These are phyloP conservation scores for Entomobrya proxima DNA, from an alignment of 2,888 invertebrate species.

Conservation along the genomic window DNA sequence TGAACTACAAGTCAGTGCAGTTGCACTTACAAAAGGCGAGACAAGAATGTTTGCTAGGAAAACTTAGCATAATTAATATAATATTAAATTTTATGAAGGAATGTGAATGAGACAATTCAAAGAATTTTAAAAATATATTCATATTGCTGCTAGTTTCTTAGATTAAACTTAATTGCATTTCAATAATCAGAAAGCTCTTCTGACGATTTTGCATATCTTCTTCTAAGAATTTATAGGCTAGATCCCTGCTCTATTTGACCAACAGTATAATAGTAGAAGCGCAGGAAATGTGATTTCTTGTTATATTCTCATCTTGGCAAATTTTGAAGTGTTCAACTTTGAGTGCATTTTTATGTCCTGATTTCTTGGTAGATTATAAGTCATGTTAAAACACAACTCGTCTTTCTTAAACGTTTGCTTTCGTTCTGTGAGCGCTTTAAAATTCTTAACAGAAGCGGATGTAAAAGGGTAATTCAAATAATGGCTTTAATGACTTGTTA, in stretches of 20 bases:
- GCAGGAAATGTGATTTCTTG: not conserved
- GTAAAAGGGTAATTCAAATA: conserved; percentile 51
- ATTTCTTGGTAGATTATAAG: conserved; percentile 45
- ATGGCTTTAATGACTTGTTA: conserved; percentile 61
- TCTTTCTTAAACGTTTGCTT: not conserved
- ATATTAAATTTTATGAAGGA: too few relatives aligned
- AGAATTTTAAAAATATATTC: too few relatives aligned
- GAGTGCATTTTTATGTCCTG: conserved; percentile 63
- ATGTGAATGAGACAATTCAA: too few relatives aligned
- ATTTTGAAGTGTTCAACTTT: conserved; percentile 26
- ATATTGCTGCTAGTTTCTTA: too few relatives aligned
- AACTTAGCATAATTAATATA: too few relatives aligned
- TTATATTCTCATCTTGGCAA: conserved; percentile 37
- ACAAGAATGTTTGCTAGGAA: too few relatives aligned
- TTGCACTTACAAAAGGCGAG: too few relatives aligned
- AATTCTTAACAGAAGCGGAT: conserved; percentile 20
- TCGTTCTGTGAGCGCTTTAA: not conserved
- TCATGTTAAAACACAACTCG: conserved; percentile 23
- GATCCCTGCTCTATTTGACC: not conserved
- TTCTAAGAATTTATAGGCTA: not conserved
- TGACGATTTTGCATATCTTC: not conserved
- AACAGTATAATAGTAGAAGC: not conserved
- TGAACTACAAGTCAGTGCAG: too few relatives aligned
- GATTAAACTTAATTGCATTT: too few relatives aligned
- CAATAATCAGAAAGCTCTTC: too few relatives aligned